Percentiles rank a stretch among this genome's conserved stretches.
Conservation (phyloP, 30 jellyfish, hydroid and myxozoan species). For the Chrysaora quinquecirrha region DNA sequence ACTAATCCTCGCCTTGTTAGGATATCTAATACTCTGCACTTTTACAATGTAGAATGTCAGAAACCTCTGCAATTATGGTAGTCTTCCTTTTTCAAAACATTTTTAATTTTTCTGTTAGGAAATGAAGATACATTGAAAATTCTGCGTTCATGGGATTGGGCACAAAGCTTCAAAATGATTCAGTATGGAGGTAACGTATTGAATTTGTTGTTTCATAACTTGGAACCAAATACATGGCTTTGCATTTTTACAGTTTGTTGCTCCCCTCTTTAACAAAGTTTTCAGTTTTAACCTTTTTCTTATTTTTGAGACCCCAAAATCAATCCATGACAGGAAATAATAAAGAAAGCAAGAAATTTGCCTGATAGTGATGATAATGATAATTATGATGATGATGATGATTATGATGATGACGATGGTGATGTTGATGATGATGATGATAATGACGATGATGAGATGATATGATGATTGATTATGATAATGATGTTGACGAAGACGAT, state of each 20-base stretch:
- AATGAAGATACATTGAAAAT: slow-evolving; percentile 44
- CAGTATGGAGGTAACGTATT: slow-evolving; percentile 67
- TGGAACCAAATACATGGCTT: not conserved
- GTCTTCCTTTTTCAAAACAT: not conserved
- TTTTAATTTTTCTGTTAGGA: slow-evolving; percentile 15
- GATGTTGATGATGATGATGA: too few species aligned
- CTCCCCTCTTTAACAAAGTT: not conserved
- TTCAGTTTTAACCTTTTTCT: not conserved
- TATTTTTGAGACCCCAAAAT: too few species aligned
- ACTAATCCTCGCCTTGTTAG: not conserved
- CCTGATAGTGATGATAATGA: too few species aligned
- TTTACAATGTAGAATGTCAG: not conserved
- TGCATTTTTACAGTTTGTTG: not conserved
- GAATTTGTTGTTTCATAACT: not conserved
- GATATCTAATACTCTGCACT: too few species aligned
- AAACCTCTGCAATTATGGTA: not conserved
- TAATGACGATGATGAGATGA: too few species aligned
- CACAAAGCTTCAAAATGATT: slow-evolving; percentile 56
- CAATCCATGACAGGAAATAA: too few species aligned
- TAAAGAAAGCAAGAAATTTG: too few species aligned
- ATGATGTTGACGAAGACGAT: too few species aligned
- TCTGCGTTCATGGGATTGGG: slow-evolving; percentile 82
- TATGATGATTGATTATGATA: too few species aligned
- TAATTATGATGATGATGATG: too few species aligned
- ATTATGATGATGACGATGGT: too few species aligned